phyloP scores from a whole-genome alignment of 2,113 vertebrate genomes.

The Thalassoma bifasciatum region DNA sequence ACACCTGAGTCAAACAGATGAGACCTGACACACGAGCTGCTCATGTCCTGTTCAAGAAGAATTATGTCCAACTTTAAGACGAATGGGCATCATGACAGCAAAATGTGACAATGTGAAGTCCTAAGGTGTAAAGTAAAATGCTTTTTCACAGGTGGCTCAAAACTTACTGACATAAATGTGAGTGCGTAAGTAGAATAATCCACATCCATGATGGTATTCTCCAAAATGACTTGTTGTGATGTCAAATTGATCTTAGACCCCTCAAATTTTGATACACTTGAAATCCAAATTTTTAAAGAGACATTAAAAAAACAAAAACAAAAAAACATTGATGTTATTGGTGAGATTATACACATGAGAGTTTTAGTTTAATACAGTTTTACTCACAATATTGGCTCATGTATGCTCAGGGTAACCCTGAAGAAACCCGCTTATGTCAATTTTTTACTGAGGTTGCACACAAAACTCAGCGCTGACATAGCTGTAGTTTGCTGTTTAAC shows the following conservation, averaged over 20 bases:
- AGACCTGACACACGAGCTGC: not conserved
- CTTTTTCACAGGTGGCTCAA: too few relatives aligned
- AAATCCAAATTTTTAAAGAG: too few relatives aligned
- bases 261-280: too few relatives aligned
- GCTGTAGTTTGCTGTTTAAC: not conserved
- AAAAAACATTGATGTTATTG: too few relatives aligned
- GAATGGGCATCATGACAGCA: conserved; percentile 18
- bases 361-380: too few relatives aligned
- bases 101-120: conserved; percentile 18
- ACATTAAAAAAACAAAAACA: too few relatives aligned
- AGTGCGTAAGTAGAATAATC: not conserved
- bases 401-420: not conserved
- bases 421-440: not conserved
- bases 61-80: not conserved
- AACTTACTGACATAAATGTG: too few relatives aligned
- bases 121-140: conserved; percentile 16
- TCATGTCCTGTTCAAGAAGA: not conserved
- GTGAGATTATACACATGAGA: too few relatives aligned
- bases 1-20: not conserved
- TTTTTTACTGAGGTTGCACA: not conserved
- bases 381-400: too few relatives aligned
- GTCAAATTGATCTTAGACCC: not conserved
- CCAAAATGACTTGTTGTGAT: not conserved
- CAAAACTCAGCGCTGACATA: not conserved
- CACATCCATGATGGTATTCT: not conserved